A percentile compares a stretch with the other conserved stretches of the same genome.
These are phyloP conservation scores for Gibbula magus DNA, from an alignment of 2,888 invertebrate species.

Conservation along the genomic window DNA sequence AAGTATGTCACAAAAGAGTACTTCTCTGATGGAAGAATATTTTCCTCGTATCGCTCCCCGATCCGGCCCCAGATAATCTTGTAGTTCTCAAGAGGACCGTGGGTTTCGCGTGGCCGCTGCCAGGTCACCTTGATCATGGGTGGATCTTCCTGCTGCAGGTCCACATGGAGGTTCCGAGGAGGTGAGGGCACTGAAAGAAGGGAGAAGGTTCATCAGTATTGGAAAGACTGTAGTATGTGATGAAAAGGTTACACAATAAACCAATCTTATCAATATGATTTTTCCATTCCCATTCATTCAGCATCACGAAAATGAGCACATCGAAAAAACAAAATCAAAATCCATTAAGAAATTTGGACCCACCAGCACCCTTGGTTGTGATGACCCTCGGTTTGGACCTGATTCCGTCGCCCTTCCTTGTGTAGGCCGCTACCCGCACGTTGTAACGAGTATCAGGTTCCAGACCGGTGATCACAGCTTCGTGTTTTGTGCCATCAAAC, in stretches of 20 bases:
- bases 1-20: slow-evolving; percentile 41
- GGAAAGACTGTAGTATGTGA: no score
- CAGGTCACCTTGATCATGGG: no score
- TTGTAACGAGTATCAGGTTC: slow-evolving; percentile 96
- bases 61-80: slow-evolving; percentile 65
- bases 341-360: slow-evolving; percentile 77
- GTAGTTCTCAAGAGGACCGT: slow-evolving; percentile 81
- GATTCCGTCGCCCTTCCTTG: slow-evolving; percentile 96
- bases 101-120: slow-evolving; percentile 91
- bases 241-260: no score
- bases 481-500: slow-evolving; percentile 85
- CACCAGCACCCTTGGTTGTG: slow-evolving; percentile 80
- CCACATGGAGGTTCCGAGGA: no score
- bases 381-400: slow-evolving; percentile 89
- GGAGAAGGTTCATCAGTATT: no score
- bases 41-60: slow-evolving; percentile 59
- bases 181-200: no score
- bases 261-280: no score
- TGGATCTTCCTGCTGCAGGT: no score
- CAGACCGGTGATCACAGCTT: slow-evolving; percentile 88
- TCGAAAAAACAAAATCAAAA: background rate
- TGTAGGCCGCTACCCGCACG: slow-evolving; percentile 92
- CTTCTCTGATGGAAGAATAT: slow-evolving; percentile 50
- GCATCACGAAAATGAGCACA: no score
- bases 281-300: no score